phyloP scores from a whole-genome alignment of 1,140 invertebrate species.

The Druon quercuslanigerum region DNA sequence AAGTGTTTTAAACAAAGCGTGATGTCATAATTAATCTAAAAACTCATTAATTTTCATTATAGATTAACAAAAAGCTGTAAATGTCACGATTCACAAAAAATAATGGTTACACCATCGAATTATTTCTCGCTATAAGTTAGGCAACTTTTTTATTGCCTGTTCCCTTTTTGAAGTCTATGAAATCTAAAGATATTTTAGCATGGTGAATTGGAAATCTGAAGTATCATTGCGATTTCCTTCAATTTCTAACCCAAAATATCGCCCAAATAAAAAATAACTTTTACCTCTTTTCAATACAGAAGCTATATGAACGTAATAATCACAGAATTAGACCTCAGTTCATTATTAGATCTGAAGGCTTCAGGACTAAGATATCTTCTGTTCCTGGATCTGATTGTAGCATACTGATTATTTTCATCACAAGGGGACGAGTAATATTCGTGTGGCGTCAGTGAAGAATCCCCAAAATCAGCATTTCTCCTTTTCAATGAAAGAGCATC shows the following conservation, averaged over 20 bases:
- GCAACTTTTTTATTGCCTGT: neutral
- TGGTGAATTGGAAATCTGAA: no score
- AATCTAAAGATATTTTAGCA: no score
- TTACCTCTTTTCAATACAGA: neutral
- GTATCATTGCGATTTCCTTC: no score
- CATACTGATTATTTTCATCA: slow-evolving; percentile 33
- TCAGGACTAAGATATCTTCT: slow-evolving; percentile 9
- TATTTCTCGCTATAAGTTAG: slow-evolving; percentile 2
- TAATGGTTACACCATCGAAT: neutral
- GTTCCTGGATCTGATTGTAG: slow-evolving; percentile 45
- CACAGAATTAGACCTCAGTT: neutral
- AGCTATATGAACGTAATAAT: neutral
- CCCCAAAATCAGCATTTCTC: neutral
- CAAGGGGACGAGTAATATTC: slow-evolving; percentile 29
- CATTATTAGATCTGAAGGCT: slow-evolving; percentile 32
- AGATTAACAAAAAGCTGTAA: neutral
- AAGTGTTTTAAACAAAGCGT: slow-evolving; percentile 11
- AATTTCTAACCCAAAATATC: no score
- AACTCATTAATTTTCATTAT: neutral
- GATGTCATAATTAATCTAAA: slow-evolving; percentile 20
- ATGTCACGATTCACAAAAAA: slow-evolving; percentile 10
- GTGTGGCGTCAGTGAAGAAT: neutral
- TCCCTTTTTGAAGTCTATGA: no score
- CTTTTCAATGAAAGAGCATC: slow-evolving; percentile 42
- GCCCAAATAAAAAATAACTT: no score